Base-by-base conservation (phyloP, 1,140 invertebrate genomes). In the Araneus ventricosus region DNA sequence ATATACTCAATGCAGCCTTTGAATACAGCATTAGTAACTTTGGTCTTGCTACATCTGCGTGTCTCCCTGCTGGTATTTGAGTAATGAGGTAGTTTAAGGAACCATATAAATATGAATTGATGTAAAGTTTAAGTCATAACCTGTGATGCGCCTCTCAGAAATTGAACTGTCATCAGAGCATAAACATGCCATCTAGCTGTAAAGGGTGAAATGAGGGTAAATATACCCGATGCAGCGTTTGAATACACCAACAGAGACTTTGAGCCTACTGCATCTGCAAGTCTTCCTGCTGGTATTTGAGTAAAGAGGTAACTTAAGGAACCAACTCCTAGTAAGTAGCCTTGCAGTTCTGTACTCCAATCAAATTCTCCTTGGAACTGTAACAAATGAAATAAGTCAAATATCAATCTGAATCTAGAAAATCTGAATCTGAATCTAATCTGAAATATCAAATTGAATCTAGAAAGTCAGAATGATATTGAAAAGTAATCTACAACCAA, bases 111-210 rank as follows among this genome's bases (percentile, higher is more conserved):
- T n/a, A 45, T 45, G 6, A 8, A 45, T 6, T 45, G 10, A 45
- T 45, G 7, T 8, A 6, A 45, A 3, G 41, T 45, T 45, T 8
- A 45, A 45, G 6, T 3, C 0, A 45, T 8, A 4, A 90, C 88
- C 88, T 90, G 88, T 3, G 14, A 22, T 75, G 80, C 34, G 79
- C 88, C 88, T 80, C 88, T 79, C 14, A 90, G 20, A 57, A 90
- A 41, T 34, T 79, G 70, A 8, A 63, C 45, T 37, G 37, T 30
- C 57, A 91, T 59, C 2, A 91, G 22, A 22, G 79, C 52, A 8
- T 14, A 82, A 22, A 87, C 85, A 6, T 87, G 85, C 57, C 85
- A 63, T 30, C 52, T 14, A 2, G 85, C 45, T 30, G 52, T 27
- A 8, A 87, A 8, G 1, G 85, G 85, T 7, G 85, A 20, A 5